Evolutionary conservation across 2,113 vertebrate genomes (phyloP), one percentile per base, ranked within the genome.

Genomic region (Dunckerocampus dactyliophorus): DNA sequence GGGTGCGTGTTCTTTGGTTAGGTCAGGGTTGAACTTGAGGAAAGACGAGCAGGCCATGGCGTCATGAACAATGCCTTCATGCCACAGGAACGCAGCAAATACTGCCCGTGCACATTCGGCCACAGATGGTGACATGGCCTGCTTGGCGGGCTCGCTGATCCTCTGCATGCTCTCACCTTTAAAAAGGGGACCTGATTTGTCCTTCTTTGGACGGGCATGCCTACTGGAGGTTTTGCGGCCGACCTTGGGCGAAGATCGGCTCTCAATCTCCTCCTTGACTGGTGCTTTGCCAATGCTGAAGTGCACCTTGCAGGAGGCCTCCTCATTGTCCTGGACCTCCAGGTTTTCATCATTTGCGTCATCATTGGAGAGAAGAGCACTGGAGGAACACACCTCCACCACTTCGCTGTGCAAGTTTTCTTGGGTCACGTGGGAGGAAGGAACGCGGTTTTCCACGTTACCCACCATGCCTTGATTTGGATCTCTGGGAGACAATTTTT

Each of bases 21-120:
- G 89, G 20, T 96, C 96, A 28, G 97, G 97, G 87, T 99, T 98
- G 76, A 99, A 99, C 77, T 99, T 99, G 47, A 99, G 85, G 83
- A 98, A 99, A 8, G 97, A 99, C 4, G 97, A 98, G 82, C 97
- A 99, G 45, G 97, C 97, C 97, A 99, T 99, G 46, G 97, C 97
- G 65, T 99, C 97, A 3, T 99, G 97, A 31, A 99, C 97, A 65
- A 99, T 98, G 54, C 97, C 97, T 76, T 99, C 97, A 3, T 99
- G 97, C 97, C 97, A 99, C 37, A 99, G 84, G 79, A 98, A 99
- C 0, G 97, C 93, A 0, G 97, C 97, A 50, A 98, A 99, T 19
- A 99, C 97, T 0, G 97, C 93, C 28, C 96, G 88, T n/a, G 95
- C 91, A 71, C 97, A 99, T 81, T 99, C 97, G 0, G 97, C 95